Percentiles rank a stretch among this genome's conserved stretches.
Conservation (phyloP, 2,888 invertebrate genomes). For the Plebejus argus region DNA sequence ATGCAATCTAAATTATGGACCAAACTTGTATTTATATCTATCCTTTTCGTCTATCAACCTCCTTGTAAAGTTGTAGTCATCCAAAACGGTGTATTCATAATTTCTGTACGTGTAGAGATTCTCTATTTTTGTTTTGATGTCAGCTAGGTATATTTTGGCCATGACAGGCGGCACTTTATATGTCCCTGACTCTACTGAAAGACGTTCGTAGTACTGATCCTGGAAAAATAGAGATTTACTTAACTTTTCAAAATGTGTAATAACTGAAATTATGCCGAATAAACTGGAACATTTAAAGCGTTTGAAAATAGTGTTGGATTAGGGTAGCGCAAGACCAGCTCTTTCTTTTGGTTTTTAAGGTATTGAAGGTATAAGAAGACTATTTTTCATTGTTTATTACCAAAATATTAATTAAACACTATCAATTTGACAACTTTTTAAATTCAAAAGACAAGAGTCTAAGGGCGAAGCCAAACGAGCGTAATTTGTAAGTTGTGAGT, state of each 20-base stretch:
- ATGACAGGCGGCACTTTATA: slow-evolving; percentile 69
- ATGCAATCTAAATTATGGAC: background rate
- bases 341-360: too few species aligned
- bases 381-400: too few species aligned
- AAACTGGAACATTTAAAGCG: background rate
- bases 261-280: background rate
- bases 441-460: too few species aligned
- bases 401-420: too few species aligned
- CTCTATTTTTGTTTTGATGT: slow-evolving; percentile 58
- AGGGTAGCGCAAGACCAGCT: background rate
- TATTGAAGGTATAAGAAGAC: too few species aligned
- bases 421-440: too few species aligned
- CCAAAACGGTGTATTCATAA: slow-evolving; percentile 61
- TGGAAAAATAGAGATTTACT: slow-evolving; percentile 42
- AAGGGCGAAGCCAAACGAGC: too few species aligned
- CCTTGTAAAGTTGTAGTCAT: slow-evolving; percentile 59
- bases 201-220: slow-evolving; percentile 66
- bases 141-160: slow-evolving; percentile 61
- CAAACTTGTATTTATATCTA: slow-evolving; percentile 5
- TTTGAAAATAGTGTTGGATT: background rate
- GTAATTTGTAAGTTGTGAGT: too few species aligned
- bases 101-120: slow-evolving; percentile 66
- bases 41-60: slow-evolving; percentile 30
- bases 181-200: slow-evolving; percentile 67
- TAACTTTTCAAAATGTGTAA: background rate